These are phyloP conservation scores for Lagorchestes hirsutus DNA, from an alignment of 2,797 vertebrate species.

Conservation along the genomic window DNA sequence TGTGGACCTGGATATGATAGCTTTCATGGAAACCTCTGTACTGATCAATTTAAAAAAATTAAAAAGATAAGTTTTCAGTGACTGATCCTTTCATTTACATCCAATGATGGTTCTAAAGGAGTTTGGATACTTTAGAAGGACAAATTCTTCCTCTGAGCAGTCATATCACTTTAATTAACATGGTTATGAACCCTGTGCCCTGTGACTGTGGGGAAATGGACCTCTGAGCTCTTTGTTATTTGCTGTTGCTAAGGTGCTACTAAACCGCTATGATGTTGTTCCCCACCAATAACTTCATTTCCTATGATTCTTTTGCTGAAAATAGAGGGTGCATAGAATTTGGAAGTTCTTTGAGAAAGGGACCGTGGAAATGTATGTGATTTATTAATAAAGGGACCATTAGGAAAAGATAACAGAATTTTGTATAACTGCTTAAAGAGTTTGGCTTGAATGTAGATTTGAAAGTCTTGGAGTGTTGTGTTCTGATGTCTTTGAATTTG, in stretches of 20 bases:
- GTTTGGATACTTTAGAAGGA: background rate
- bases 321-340: slow-evolving; percentile 26
- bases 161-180: background rate
- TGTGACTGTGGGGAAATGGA: slow-evolving; percentile 20
- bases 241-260: slow-evolving; percentile 22
- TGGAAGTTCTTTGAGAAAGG: background rate
- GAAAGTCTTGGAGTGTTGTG: slow-evolving; percentile 28
- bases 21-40: background rate
- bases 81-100: slow-evolving; percentile 25
- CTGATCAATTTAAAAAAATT: slow-evolving; percentile 28
- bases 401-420: background rate
- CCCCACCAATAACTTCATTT: background rate
- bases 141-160: background rate
- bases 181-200: background rate
- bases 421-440: background rate
- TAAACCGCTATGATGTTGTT: background rate
- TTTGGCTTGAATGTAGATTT: slow-evolving; percentile 26
- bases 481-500: background rate
- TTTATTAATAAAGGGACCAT: slow-evolving; percentile 15
- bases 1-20: background rate
- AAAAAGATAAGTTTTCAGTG: slow-evolving; percentile 41
- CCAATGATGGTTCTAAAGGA: slow-evolving; percentile 25
- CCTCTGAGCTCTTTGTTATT: slow-evolving; percentile 8
- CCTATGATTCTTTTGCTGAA: slow-evolving; percentile 25
- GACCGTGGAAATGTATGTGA: slow-evolving; percentile 20